Conservation (phyloP, 2,113 vertebrate genomes). For the Crotalus helleri region DNA sequence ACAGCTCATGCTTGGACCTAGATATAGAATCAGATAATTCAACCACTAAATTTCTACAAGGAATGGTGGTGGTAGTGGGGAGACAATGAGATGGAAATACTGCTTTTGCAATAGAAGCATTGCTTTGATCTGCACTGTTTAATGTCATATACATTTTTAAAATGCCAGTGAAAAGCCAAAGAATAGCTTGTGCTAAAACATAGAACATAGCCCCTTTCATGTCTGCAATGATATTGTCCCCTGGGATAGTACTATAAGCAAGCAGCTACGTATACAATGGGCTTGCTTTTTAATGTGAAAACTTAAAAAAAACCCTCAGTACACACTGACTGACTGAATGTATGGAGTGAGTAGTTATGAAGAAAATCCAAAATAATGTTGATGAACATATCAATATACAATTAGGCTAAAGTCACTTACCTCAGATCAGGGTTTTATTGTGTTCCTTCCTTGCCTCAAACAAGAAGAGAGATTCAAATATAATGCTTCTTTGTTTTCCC, state of each 20-base stretch:
- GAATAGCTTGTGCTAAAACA: background rate
- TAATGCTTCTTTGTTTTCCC: background rate
- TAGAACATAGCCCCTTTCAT: background rate
- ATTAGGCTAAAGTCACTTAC: background rate
- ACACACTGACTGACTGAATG: background rate
- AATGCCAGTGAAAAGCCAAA: background rate
- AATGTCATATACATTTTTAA: background rate
- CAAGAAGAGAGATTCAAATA: background rate
- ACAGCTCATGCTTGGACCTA: background rate
- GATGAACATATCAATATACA: background rate
- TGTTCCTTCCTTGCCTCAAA: background rate
- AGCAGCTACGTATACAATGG: background rate
- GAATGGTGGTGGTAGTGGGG: background rate
- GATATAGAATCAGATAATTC: background rate
- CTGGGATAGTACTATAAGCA: background rate
- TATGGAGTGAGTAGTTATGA: background rate
- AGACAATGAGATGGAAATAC: background rate
- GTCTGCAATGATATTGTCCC: background rate
- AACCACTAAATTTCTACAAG: background rate
- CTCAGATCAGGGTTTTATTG: background rate
- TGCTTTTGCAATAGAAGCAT: background rate
- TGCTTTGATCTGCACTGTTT: background rate
- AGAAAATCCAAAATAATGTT: background rate
- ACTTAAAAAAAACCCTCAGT: background rate
- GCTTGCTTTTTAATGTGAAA: background rate